A percentile compares a stretch with the other conserved stretches of the same genome.
These are phyloP conservation scores for Halictus quadricinctus DNA, from an alignment of 2,888 invertebrate genomes.

Conservation along the genomic window DNA sequence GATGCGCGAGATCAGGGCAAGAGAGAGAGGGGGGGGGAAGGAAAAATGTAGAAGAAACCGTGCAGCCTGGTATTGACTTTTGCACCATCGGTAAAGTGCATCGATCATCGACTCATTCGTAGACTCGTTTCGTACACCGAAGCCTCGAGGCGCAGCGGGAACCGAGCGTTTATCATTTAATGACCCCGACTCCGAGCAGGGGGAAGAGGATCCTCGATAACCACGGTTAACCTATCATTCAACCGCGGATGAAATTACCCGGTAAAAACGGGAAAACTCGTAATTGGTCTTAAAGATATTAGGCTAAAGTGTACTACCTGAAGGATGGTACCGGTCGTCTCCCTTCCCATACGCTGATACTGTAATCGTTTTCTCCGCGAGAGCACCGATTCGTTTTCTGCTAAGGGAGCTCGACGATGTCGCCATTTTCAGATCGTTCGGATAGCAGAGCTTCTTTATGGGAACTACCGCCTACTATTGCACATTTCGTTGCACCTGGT, in stretches of 20 bases:
- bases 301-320: slow-evolving; percentile 39
- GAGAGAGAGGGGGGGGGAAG: background rate
- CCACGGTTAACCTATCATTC: slow-evolving; percentile 52
- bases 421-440: slow-evolving; percentile 2
- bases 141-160: slow-evolving; percentile 49
- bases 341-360: background rate
- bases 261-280: slow-evolving; percentile 42
- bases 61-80: slow-evolving; percentile 49
- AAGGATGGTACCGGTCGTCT: slow-evolving; percentile 17
- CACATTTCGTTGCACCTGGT: no score
- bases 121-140: slow-evolving; percentile 31
- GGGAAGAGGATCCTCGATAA: slow-evolving; percentile 41
- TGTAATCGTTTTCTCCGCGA: slow-evolving; percentile 8
- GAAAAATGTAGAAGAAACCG: slow-evolving; percentile 9
- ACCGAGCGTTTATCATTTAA: slow-evolving; percentile 63
- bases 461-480: background rate
- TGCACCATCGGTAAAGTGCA: slow-evolving; percentile 36
- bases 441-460: background rate
- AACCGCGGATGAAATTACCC: slow-evolving; percentile 41
- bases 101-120: slow-evolving; percentile 58
- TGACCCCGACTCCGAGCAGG: slow-evolving; percentile 47
- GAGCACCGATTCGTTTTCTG: background rate
- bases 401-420: slow-evolving; percentile 2
- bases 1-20: background rate
- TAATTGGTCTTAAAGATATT: slow-evolving; percentile 43